Evolutionary conservation across 1,140 invertebrate species (phyloP), one percentile per base, ranked within the genome.

Genomic region (Caerostris darwini): DNA sequence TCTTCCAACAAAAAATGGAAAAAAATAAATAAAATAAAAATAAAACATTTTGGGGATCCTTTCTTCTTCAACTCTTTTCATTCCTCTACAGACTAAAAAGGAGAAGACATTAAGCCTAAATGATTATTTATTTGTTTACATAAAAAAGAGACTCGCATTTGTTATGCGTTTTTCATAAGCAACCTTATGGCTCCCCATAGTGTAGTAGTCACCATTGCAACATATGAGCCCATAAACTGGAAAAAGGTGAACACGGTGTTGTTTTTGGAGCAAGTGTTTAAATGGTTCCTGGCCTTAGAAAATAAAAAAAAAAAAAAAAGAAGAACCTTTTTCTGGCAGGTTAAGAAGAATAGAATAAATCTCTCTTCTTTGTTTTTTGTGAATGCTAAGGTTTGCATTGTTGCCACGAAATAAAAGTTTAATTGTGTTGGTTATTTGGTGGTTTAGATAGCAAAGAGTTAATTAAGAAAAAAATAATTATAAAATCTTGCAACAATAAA

Each of bases 121-220:
- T 77, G 71, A 53, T 77, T 77, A 77, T 77, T 77, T 77, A 77
- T 77, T 12, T 77, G 71, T 77, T 77, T 77, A 77, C 71, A 53
- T 77, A 53, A 77, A 77, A 71, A 77, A 77, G 34, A 50, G 50
- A 34, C 71, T 77, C 71, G 4, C 82, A 85, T 85, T 85, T 85
- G 54, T 85, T 85, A 85, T 85, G 14, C 53, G 3, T 85, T 85
- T 85, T 85, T 85, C 82, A 85, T 85, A 85, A 57, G 54, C 6
- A 54, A 57, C 19, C 54, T 85, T 85, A 85, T 85, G 57, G 82
- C 82, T 85, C 82, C 82, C 82, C n/a, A 12, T 53, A 77, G 71
- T 77, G 19, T 34, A 77, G 34, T 50, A 77, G 4, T 77, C 50
- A 77, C 50, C 50, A 50, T 53, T 50, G 19, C 10, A 5, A 5